A percentile compares a stretch with the other conserved stretches of the same genome.
Conservation (phyloP, 2,888 invertebrate species). For the Crossocerus cetratus region DNA sequence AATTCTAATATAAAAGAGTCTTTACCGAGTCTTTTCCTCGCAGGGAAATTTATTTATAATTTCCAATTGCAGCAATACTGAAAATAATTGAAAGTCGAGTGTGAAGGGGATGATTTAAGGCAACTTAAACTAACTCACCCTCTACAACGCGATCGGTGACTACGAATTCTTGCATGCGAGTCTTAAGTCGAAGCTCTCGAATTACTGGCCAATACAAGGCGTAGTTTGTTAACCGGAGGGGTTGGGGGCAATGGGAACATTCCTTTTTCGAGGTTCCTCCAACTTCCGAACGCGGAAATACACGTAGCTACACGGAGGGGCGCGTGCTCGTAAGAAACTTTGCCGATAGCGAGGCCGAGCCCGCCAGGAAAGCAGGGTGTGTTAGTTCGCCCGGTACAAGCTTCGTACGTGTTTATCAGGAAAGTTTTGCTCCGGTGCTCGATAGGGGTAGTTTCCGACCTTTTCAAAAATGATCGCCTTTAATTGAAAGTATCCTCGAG, state of each 20-base stretch:
- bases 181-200: too few relatives aligned
- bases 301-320: background rate
- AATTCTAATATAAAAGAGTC: too few relatives aligned
- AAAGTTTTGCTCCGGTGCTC: background rate
- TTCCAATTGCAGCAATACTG: too few relatives aligned
- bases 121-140: too few relatives aligned
- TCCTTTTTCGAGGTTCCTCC: background rate
- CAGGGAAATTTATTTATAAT: too few relatives aligned
- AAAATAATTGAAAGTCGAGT: too few relatives aligned
- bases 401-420: slow-evolving; percentile 1
- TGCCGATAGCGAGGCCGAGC: background rate
- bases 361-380: background rate
- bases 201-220: background rate
- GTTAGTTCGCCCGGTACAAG: slow-evolving; percentile 1
- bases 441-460: background rate
- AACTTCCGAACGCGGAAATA: slow-evolving; percentile 16
- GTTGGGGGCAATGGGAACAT: background rate
- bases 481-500: background rate
- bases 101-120: too few relatives aligned
- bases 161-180: too few relatives aligned
- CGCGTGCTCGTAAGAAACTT: slow-evolving; percentile 1
- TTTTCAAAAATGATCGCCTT: slow-evolving; percentile 1
- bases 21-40: too few relatives aligned
- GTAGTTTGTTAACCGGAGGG: too few relatives aligned
- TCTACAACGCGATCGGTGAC: too few relatives aligned